Base-by-base conservation (phyloP, 2,113 vertebrate genomes). In the Alaudala cheleensis region DNA sequence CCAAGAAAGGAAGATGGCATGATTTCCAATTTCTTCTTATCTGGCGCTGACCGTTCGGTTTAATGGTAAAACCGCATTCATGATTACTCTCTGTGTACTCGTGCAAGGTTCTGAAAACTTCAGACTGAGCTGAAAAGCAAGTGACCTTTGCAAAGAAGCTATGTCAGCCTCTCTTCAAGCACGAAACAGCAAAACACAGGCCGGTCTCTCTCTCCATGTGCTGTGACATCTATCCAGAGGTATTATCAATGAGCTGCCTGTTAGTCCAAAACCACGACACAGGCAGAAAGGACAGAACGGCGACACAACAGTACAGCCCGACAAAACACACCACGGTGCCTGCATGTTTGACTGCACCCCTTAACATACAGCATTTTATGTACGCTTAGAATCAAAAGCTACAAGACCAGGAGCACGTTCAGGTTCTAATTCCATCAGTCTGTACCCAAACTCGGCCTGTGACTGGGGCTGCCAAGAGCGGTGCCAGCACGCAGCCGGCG, bases 161-260 rank as follows among this genome's bases (percentile, higher is more conserved):
- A 6, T 0, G 40, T 22, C 19, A 49, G 40, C 19, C 20, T 23
- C 33, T 74, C 47, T 40, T 25, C 26, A 47, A 21, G 28, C 4
- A 51, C 10, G 18, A 4, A 3, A 42, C 5, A 74, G 17, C 19
- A 28, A 33, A 86, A 28, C 56, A 33, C 18, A 20, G 5, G 9
- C 3, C 1, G 10, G 10, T 4, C 6, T 47, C n/a, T 47, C n/a
- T 14, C 29, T 24, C 15, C 12, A 0, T 1, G 8, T 0, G 13
- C 13, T 6, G 1, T 28, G 67, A 7, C 18, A 37, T 3, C 37
- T 9, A 5, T 5, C 31, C 11, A 14, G 42, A 12, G 34, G 23
- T 19, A 23, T 1, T 18, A 33, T 15, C 34, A 23, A 15, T 1
- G 11, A 56, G 33, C 22, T 1, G 16, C 14, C 37, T 14, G 28